phyloP scores from a whole-genome alignment of 2,113 vertebrate genomes.

The Ictalurus punctatus region DNA sequence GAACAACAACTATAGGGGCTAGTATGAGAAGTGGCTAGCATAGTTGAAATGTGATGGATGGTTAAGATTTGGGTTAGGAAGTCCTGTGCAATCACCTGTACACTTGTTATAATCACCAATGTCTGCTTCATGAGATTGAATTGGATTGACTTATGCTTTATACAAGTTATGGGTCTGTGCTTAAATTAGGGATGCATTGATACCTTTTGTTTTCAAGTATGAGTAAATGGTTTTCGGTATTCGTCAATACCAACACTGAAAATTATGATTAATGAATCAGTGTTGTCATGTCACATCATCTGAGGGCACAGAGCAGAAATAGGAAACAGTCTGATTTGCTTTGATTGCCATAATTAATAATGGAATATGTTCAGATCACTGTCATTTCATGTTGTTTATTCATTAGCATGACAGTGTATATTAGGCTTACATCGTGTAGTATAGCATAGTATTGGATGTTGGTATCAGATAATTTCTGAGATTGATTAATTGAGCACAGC shows the following conservation, averaged over 20 bases:
- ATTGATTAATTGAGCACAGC: not conserved
- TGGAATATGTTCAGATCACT: not conserved
- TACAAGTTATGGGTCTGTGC: conserved; percentile 16
- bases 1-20: not conserved
- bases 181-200: not conserved
- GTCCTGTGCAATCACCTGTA: not conserved
- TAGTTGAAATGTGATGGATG: not conserved
- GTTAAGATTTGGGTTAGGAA: not conserved
- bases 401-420: not conserved
- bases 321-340: not conserved
- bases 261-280: not conserved
- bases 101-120: not conserved
- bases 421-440: not conserved
- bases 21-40: not conserved
- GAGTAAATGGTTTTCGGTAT: not conserved
- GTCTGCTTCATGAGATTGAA: not conserved
- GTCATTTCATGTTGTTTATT: not conserved
- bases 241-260: not conserved
- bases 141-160: not conserved
- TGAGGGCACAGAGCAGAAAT: not conserved
- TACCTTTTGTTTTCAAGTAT: no score
- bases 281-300: no score
- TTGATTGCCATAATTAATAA: not conserved
- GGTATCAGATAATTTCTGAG: not conserved
- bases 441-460: not conserved